These are phyloP conservation scores for Ptilorrhoa leucosticta DNA, from an alignment of 2,113 vertebrate genomes.

Conservation along the genomic window DNA sequence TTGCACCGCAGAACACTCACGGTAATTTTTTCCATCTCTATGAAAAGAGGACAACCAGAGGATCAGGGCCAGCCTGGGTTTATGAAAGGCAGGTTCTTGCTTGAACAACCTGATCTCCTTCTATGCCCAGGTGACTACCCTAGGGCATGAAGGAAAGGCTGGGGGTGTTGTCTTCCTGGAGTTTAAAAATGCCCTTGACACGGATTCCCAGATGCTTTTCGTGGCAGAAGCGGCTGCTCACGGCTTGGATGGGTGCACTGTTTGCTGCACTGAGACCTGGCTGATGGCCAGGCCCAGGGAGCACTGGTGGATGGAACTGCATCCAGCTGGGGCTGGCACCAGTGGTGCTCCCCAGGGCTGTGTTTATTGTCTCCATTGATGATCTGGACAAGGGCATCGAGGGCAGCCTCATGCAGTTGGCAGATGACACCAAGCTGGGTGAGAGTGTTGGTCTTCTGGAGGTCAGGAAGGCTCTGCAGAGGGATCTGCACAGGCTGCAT, in stretches of 20 bases:
- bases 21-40: background rate
- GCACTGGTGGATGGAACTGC: rapidly evolving
- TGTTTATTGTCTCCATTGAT: rapidly evolving
- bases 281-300: background rate
- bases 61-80: background rate
- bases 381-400: background rate
- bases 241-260: rapidly evolving
- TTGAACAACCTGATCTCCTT: background rate
- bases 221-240: background rate
- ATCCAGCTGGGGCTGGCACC: background rate
- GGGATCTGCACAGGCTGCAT: background rate
- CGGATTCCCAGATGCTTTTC: rapidly evolving
- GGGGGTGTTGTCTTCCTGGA: background rate
- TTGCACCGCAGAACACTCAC: background rate
- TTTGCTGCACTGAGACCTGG: background rate
- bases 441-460: no score
- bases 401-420: rapidly evolving
- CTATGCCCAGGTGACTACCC: background rate
- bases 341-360: background rate
- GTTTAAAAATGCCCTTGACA: background rate
- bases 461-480: background rate
- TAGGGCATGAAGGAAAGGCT: background rate
- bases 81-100: background rate
- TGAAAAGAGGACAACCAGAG: background rate
- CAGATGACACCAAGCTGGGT: no score